A percentile compares a stretch with the other conserved stretches of the same genome.
These are phyloP conservation scores for Camponotus floridanus DNA, from an alignment of 1,140 invertebrate species.

Conservation along the genomic window DNA sequence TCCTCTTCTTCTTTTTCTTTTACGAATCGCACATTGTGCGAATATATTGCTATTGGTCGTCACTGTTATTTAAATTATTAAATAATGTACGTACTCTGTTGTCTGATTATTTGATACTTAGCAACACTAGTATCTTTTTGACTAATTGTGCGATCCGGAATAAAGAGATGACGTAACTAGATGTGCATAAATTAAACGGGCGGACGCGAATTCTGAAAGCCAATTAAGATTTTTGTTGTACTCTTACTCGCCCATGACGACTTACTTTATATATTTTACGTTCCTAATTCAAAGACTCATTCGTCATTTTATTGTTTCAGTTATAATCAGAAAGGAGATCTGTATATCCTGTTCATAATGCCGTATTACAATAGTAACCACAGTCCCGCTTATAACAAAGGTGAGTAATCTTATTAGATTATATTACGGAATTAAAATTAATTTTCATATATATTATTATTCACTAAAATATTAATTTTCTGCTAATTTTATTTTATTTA, in stretches of 20 bases:
- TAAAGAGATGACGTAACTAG: neutral
- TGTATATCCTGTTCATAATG: slow-evolving; percentile 73
- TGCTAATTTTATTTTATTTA: slow-evolving; percentile 20
- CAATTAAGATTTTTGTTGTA: slow-evolving; percentile 47
- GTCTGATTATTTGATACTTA: neutral
- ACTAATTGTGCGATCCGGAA: slow-evolving; percentile 1
- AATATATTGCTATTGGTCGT: slow-evolving; percentile 51
- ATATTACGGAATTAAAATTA: slow-evolving; percentile 21
- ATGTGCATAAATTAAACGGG: slow-evolving; percentile 38
- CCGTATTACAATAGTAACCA: slow-evolving; percentile 83
- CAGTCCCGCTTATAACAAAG: slow-evolving; percentile 81
- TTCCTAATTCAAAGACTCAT: slow-evolving; percentile 17
- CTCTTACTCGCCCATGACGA: slow-evolving; percentile 14
- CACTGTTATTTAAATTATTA: slow-evolving; percentile 59
- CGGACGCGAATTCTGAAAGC: neutral
- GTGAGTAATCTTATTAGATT: slow-evolving; percentile 63
- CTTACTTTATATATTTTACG: slow-evolving; percentile 19
- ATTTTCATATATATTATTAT: neutral
- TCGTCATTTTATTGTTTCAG: slow-evolving; percentile 62
- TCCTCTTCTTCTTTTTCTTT: no score
- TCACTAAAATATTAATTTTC: neutral
- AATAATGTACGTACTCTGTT: slow-evolving; percentile 12
- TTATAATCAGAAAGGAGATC: slow-evolving; percentile 42
- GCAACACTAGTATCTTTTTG: slow-evolving; percentile 11
- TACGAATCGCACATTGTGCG: slow-evolving; percentile 66